Conservation (phyloP, 2,888 invertebrate species). For the Thalpophila matura region DNA sequence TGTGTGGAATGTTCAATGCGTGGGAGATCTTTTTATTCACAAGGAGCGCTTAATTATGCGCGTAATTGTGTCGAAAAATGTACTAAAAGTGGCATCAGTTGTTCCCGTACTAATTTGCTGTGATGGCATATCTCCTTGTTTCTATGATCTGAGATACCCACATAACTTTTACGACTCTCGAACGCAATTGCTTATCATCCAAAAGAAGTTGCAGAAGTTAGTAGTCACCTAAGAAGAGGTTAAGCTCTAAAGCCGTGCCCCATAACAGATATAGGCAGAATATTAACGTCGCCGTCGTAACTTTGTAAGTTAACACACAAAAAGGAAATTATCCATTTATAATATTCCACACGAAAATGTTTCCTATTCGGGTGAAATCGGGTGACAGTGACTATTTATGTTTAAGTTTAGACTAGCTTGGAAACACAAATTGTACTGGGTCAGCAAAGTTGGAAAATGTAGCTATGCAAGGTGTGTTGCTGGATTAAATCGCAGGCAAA, state of each 20-base stretch:
- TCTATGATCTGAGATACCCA: too few relatives aligned
- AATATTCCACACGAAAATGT: conserved; percentile 28
- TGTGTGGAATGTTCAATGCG: too few relatives aligned
- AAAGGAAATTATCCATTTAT: conserved; percentile 47
- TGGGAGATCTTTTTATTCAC: too few relatives aligned
- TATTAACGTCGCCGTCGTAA: conserved; percentile 19
- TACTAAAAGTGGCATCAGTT: too few relatives aligned
- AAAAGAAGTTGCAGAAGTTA: not conserved
- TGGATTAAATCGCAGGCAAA: conserved; percentile 35
- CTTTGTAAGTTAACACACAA: conserved; percentile 7
- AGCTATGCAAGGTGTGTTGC: conserved; percentile 24
- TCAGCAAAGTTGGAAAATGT: conserved; percentile 43
- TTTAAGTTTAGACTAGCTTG: conserved; percentile 30
- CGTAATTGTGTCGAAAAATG: too few relatives aligned
- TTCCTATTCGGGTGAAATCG: conserved; percentile 18
- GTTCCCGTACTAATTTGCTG: too few relatives aligned
- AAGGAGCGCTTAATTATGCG: too few relatives aligned
- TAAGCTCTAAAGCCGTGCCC: not conserved
- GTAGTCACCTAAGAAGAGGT: too few relatives aligned
- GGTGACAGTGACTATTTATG: conserved; percentile 39
- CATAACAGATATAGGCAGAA: conserved; percentile 3
- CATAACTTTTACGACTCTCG: too few relatives aligned
- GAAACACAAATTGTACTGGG: conserved; percentile 31
- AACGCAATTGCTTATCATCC: not conserved
- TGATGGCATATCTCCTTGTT: too few relatives aligned